Evolutionary conservation across 1,140 invertebrate genomes (phyloP).

Genomic region (Tachypleus tridentatus): DNA sequence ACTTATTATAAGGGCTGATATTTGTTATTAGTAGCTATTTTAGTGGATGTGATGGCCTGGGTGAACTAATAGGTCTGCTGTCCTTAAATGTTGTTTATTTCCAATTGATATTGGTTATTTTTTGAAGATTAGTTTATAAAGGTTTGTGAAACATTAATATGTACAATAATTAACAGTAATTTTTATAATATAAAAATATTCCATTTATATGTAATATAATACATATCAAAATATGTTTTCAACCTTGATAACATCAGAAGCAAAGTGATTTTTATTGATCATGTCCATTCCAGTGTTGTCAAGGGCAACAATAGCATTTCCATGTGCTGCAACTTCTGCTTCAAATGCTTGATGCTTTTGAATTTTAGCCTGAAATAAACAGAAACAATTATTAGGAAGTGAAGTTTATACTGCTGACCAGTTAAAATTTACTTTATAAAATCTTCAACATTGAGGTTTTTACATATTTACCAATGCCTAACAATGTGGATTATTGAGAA

Average conservation of each 20-base stretch:
- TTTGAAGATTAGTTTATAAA: too few relatives aligned
- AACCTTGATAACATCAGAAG: conserved; percentile 68
- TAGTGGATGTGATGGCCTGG: too few relatives aligned
- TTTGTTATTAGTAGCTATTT: too few relatives aligned
- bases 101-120: too few relatives aligned
- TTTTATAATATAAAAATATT: too few relatives aligned
- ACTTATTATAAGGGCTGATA: too few relatives aligned
- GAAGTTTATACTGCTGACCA: conserved; percentile 19
- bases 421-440: conserved; percentile 2
- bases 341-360: conserved; percentile 99
- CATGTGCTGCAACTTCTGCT: conserved; percentile 95
- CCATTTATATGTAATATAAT: too few relatives aligned
- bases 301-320: conserved; percentile 89
- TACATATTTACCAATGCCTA: not conserved
- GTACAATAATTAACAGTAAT: conserved; percentile 1
- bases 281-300: conserved; percentile 96
- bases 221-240: too few relatives aligned
- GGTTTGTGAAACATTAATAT: not conserved
- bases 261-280: conserved; percentile 93
- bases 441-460: conserved; percentile 1
- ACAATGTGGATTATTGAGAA: not conserved
- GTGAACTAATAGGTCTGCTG: too few relatives aligned
- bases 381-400: too few relatives aligned
- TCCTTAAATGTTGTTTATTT: too few relatives aligned
- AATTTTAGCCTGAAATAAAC: conserved; percentile 68